Evolutionary conservation across 2,113 vertebrate genomes (phyloP).

Genomic region (Crotalus helleri): DNA sequence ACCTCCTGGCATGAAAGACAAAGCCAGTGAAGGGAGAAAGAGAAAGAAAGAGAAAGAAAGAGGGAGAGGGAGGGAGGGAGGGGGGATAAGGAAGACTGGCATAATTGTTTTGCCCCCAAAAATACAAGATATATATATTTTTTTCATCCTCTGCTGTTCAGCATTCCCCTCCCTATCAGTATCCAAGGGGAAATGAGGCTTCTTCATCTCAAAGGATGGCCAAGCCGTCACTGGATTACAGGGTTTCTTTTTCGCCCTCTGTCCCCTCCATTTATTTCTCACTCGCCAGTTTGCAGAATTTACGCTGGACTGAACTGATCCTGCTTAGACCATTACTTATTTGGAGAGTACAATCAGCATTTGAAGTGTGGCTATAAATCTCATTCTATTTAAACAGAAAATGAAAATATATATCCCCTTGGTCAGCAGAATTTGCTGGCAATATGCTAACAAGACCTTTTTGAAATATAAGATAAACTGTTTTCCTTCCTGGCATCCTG

Average conservation of each 20-base stretch:
- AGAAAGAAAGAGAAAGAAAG: neutral
- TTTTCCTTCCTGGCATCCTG: neutral
- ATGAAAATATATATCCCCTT: neutral
- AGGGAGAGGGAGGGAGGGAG: no score
- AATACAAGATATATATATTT: slow-evolving; percentile 10
- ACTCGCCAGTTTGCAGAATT: slow-evolving; percentile 23
- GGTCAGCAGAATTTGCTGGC: slow-evolving; percentile 50
- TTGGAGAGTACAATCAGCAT: slow-evolving; percentile 45
- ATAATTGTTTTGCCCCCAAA: slow-evolving; percentile 32
- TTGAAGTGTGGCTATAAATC: slow-evolving; percentile 54
- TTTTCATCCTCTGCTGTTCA: neutral
- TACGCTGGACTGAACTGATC: slow-evolving; percentile 28
- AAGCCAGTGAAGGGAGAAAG: neutral
- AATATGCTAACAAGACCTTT: slow-evolving; percentile 45
- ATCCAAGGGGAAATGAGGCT: slow-evolving; percentile 19
- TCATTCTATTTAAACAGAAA: slow-evolving; percentile 26
- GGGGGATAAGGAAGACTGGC: neutral
- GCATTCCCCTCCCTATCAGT: neutral
- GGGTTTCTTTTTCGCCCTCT: neutral
- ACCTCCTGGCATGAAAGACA: neutral
- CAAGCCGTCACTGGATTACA: slow-evolving; percentile 12
- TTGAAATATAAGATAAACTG: slow-evolving; percentile 26
- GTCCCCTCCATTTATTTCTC: neutral
- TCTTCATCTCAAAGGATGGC: slow-evolving; percentile 18
- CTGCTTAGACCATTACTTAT: slow-evolving; percentile 46